These are phyloP conservation scores for Crepidodera aurea DNA, from an alignment of 2,888 invertebrate species.

Conservation along the genomic window DNA sequence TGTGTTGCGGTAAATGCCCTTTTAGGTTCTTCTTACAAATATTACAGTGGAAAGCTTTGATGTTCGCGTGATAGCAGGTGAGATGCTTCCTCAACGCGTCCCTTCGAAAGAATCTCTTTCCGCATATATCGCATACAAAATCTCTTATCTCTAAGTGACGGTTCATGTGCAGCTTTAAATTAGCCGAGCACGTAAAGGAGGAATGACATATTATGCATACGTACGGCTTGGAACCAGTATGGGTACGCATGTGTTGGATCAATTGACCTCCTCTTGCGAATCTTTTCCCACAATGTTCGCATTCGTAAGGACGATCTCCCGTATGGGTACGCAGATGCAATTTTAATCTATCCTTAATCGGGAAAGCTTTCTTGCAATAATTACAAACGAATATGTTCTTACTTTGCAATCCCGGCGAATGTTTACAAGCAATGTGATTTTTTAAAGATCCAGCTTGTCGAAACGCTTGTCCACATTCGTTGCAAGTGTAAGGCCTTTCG, in stretches of 20 bases:
- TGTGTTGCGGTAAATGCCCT: constrained; percentile 83
- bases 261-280: constrained; percentile 80
- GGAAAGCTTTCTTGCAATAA: constrained; percentile 79
- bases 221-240: constrained; percentile 76
- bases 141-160: constrained; percentile 79
- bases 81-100: constrained; percentile 81
- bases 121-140: constrained; percentile 81
- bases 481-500: constrained; percentile 70
- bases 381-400: constrained; percentile 71
- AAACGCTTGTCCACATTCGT: constrained; percentile 70
- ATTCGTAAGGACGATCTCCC: constrained; percentile 73
- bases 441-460: constrained; percentile 71
- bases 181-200: constrained; percentile 73
- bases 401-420: constrained; percentile 60
- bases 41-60: constrained; percentile 78
- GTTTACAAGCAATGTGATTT: constrained; percentile 69
- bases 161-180: constrained; percentile 70
- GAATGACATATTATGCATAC: constrained; percentile 76
- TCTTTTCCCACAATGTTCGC: constrained; percentile 69
- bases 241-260: constrained; percentile 77
- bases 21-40: constrained; percentile 83
- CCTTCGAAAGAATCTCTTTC: constrained; percentile 77
- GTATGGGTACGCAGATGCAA: constrained; percentile 79
- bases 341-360: constrained; percentile 77
- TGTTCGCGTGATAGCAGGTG: constrained; percentile 76